Evolutionary conservation across 1,140 invertebrate genomes (phyloP).

Genomic region (Megalonaias nervosa): DNA sequence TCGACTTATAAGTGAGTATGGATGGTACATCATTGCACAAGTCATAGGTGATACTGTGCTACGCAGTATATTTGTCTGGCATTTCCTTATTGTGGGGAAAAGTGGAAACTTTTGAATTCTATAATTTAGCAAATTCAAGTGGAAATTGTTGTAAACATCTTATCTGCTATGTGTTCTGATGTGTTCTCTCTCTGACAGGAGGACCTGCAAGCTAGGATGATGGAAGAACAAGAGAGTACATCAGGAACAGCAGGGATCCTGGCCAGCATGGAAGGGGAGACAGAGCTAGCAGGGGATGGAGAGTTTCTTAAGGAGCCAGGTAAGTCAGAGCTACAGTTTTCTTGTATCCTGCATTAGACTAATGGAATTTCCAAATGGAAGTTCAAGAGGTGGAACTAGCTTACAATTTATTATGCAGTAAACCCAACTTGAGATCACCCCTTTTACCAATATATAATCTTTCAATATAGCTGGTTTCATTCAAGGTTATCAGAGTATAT

Average conservation of each 20-base stretch:
- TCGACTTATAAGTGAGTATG: no score
- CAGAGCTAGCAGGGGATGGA: conserved; percentile 59
- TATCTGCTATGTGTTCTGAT: not conserved
- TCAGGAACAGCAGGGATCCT: conserved; percentile 41
- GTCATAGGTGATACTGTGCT: no score
- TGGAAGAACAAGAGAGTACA: conserved; percentile 45
- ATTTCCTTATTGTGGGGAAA: not conserved
- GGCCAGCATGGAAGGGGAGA: conserved; percentile 30
- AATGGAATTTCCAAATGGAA: no score
- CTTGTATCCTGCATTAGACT: no score
- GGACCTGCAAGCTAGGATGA: conserved; percentile 45
- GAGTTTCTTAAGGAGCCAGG: conserved; percentile 53
- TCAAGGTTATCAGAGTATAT: no score
- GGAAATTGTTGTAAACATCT: not conserved
- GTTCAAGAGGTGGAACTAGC: no score
- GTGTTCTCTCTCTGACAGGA: conserved; percentile 27
- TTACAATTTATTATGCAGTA: no score
- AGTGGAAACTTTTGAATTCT: not conserved
- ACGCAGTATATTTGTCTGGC: no score
- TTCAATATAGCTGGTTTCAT: no score
- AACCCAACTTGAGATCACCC: no score
- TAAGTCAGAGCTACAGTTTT: conserved; percentile 1
- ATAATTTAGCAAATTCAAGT: not conserved
- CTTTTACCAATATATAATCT: no score
- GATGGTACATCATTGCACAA: no score